Evolutionary conservation across 1,140 invertebrate species (phyloP).

Genomic region (Diachasmimorpha longicaudata): DNA sequence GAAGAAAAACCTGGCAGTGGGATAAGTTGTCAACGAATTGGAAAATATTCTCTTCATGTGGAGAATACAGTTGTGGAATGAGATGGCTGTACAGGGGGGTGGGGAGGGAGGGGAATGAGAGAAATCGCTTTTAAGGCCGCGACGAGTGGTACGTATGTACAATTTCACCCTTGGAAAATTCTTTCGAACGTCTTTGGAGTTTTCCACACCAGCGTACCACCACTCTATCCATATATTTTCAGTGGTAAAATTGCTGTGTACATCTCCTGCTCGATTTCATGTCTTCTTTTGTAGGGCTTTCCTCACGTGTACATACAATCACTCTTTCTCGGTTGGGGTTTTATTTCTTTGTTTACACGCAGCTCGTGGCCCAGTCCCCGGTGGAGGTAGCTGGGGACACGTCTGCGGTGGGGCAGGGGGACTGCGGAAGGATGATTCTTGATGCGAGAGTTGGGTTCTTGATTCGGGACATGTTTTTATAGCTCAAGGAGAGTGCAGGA

Average conservation of each 20-base stretch:
- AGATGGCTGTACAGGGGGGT: not conserved
- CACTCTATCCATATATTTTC: not conserved
- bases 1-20: not conserved
- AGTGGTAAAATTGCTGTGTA: not conserved
- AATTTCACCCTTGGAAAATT: not conserved
- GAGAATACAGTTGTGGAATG: not conserved
- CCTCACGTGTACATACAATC: not conserved
- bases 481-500: too few species aligned
- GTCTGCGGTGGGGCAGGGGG: too few species aligned
- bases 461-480: too few species aligned
- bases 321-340: not conserved
- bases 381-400: too few species aligned
- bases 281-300: not conserved
- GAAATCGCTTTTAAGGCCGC: not conserved
- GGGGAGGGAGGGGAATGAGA: not conserved
- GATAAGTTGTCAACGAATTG: conserved; percentile 20
- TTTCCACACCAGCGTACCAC: not conserved
- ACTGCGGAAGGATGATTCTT: too few species aligned
- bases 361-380: too few species aligned
- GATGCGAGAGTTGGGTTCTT: too few species aligned
- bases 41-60: conserved; percentile 26
- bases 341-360: too few species aligned
- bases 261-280: not conserved
- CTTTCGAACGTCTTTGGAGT: not conserved
- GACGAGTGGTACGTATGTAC: not conserved